Conservation (phyloP, 2,888 invertebrate species). For the Tineola bisselliella region DNA sequence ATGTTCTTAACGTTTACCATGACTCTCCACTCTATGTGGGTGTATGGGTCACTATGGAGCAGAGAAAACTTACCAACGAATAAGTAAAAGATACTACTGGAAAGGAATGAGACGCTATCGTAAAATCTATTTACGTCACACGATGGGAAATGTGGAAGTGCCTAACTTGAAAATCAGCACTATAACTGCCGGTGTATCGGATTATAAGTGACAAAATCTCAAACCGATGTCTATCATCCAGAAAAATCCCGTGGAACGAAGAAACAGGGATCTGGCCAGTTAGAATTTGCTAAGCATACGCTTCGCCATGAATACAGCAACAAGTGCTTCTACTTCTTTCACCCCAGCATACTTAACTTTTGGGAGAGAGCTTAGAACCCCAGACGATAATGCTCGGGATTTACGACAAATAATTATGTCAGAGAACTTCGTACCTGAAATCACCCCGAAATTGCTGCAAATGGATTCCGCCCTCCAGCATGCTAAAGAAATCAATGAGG, state of each 20-base stretch:
- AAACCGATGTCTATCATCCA: conserved; percentile 26
- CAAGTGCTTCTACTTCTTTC: conserved; percentile 7
- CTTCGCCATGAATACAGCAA: no score
- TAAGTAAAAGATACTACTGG: conserved; percentile 11
- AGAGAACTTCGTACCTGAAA: no score
- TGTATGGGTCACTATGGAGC: conserved; percentile 18
- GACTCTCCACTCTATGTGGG: no score
- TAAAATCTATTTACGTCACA: neutral
- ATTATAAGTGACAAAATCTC: conserved; percentile 17
- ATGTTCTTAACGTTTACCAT: conserved; percentile 20
- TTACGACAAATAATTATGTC: no score
- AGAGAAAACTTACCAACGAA: conserved; percentile 7
- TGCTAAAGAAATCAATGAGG: no score
- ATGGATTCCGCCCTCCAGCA: no score
- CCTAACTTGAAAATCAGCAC: conserved; percentile 13
- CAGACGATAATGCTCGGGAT: conserved; percentile 8
- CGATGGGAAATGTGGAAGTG: conserved; percentile 9
- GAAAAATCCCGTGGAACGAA: conserved; percentile 27
- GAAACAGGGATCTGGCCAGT: conserved; percentile 22
- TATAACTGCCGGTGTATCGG: no score
- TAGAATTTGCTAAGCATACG: conserved; percentile 13
- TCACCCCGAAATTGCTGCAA: no score
- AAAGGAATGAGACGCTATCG: conserved; percentile 13
- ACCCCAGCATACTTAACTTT: conserved; percentile 18
- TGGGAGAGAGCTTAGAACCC: conserved; percentile 17